Percentiles rank a stretch among this genome's conserved stretches.
Evolutionary conservation across 2,888 invertebrate genomes (phyloP).

Genomic region (Kuschelorhynchus macadamiae): DNA sequence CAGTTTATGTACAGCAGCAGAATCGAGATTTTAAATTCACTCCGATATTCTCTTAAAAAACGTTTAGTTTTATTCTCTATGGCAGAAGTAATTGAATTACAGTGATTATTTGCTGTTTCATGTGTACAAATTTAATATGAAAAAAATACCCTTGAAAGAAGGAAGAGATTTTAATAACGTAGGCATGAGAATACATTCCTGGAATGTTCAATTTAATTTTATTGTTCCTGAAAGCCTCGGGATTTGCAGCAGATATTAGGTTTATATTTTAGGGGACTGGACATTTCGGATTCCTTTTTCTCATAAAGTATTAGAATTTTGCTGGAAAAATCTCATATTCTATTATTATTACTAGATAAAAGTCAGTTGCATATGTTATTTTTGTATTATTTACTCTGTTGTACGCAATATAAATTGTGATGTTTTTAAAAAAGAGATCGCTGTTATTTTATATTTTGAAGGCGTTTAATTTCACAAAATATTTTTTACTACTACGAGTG

Average conservation of each 20-base stretch:
- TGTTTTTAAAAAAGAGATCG: no score
- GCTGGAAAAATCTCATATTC: slow-evolving; percentile 3
- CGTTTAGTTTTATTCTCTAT: no score
- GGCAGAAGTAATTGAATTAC: background rate
- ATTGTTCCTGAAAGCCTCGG: slow-evolving; percentile 30
- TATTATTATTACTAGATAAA: background rate
- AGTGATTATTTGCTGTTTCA: background rate
- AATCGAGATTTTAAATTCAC: no score
- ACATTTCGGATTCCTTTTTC: slow-evolving; percentile 32
- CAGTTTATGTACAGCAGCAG: no score
- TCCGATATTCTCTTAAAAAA: no score
- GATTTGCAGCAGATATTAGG: slow-evolving; percentile 43
- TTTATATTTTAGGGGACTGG: slow-evolving; percentile 35
- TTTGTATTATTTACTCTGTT: background rate
- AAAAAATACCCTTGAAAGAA: background rate
- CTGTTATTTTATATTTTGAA: no score
- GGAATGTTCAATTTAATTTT: slow-evolving; percentile 45
- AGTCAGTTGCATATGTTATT: background rate
- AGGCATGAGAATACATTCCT: slow-evolving; percentile 20
- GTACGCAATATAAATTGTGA: no score
- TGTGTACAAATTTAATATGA: background rate
- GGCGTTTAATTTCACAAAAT: no score
- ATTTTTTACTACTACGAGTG: no score
- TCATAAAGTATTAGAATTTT: slow-evolving; percentile 15
- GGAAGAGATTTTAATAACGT: slow-evolving; percentile 31